phyloP scores from a whole-genome alignment of 2,888 invertebrate species.

The Carabus problematicus region DNA sequence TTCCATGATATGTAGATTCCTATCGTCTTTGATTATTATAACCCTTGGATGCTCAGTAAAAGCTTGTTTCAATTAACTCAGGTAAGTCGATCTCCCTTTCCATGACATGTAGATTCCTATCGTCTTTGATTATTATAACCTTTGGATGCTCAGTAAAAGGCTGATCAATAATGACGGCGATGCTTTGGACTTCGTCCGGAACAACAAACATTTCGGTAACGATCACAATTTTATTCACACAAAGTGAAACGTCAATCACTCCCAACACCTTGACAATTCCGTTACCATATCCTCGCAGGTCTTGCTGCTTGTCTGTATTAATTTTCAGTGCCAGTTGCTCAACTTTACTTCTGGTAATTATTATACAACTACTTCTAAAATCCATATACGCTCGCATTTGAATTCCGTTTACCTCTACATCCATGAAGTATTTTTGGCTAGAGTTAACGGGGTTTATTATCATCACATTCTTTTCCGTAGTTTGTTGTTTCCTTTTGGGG shows the following conservation, averaged over 20 bases:
- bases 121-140: slow-evolving; percentile 43
- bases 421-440: slow-evolving; percentile 20
- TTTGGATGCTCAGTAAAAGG: slow-evolving; percentile 45
- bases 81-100: not conserved
- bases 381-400: slow-evolving; percentile 12
- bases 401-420: slow-evolving; percentile 8
- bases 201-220: slow-evolving; percentile 43
- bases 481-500: not conserved
- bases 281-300: slow-evolving; percentile 44
- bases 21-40: slow-evolving; percentile 39
- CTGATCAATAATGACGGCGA: slow-evolving; percentile 45
- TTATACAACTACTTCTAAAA: slow-evolving; percentile 19
- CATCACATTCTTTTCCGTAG: not conserved
- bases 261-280: slow-evolving; percentile 42
- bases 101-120: not conserved
- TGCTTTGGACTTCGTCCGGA: slow-evolving; percentile 42
- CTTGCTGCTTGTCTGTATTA: not conserved
- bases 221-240: slow-evolving; percentile 43
- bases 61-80: slow-evolving; percentile 20
- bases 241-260: slow-evolving; percentile 30
- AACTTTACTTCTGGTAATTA: not conserved
- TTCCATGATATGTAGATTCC: slow-evolving; percentile 1
- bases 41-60: slow-evolving; percentile 45
- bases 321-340: not conserved
- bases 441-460: not conserved